Conservation (phyloP, 2,797 vertebrate genomes). For the Staurois parvus region DNA sequence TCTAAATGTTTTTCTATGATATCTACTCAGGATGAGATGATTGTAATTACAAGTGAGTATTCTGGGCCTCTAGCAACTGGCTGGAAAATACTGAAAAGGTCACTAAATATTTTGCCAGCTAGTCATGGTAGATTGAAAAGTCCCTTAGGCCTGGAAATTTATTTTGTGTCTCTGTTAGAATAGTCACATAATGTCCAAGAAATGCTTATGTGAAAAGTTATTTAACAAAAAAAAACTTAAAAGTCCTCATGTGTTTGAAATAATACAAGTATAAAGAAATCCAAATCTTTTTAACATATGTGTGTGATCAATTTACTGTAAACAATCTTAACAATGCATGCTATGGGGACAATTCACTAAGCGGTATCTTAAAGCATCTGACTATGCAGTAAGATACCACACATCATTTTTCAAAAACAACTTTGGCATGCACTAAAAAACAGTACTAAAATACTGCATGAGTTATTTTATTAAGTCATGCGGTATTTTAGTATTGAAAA, state of each 20-base stretch:
- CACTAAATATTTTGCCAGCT: conserved; percentile 45
- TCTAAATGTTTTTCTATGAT: not conserved
- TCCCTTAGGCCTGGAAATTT: conserved; percentile 33
- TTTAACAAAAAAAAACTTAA: not conserved
- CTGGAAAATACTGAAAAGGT: conserved; percentile 42
- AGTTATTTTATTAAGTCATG: no score
- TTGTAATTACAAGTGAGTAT: conserved; percentile 40
- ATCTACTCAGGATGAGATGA: conserved; percentile 7
- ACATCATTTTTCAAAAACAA: no score
- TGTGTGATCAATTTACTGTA: no score
- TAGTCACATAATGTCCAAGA: not conserved
- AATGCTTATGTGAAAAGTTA: not conserved
- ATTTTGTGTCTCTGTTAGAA: conserved; percentile 13
- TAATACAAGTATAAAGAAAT: not conserved
- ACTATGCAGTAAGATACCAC: no score
- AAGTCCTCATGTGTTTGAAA: conserved; percentile 2
- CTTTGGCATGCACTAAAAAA: no score
- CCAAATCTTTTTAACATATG: not conserved
- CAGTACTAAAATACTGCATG: no score
- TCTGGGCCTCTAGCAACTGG: conserved; percentile 26
- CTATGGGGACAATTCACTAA: no score
- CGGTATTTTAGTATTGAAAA: no score
- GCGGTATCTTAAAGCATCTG: no score
- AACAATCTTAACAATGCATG: no score
- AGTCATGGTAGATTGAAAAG: conserved; percentile 35